These are phyloP conservation scores for Liodrosophila aerea DNA, from an alignment of 2,888 invertebrate species.

Conservation along the genomic window DNA sequence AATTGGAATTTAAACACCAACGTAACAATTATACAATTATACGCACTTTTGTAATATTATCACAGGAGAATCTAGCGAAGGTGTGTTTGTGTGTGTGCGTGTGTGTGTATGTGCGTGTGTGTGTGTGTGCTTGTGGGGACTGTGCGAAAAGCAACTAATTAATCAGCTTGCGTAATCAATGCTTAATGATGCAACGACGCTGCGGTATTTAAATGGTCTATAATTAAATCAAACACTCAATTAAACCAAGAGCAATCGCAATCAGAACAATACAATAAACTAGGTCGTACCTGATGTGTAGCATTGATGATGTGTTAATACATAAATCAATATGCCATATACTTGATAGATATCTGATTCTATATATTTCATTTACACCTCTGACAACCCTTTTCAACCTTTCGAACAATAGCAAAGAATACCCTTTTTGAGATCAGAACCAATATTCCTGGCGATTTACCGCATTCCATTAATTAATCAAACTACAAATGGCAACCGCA, in stretches of 20 bases:
- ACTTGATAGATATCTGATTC: neutral
- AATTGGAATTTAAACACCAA: slow-evolving; percentile 4
- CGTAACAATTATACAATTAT: slow-evolving; percentile 56
- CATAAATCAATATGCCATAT: slow-evolving; percentile 5
- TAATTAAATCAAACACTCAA: slow-evolving; percentile 75
- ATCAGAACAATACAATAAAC: slow-evolving; percentile 21
- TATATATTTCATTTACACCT: neutral
- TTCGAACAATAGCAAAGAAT: neutral
- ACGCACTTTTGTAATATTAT: slow-evolving; percentile 48
- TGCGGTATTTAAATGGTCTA: slow-evolving; percentile 57
- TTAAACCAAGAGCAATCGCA: slow-evolving; percentile 44
- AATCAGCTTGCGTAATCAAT: slow-evolving; percentile 65
- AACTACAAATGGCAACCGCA: slow-evolving; percentile 40
- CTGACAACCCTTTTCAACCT: neutral
- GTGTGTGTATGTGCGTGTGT: slow-evolving; percentile 9
- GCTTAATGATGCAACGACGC: slow-evolving; percentile 64
- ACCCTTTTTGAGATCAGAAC: slow-evolving; percentile 1
- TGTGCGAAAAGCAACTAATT: slow-evolving; percentile 53
- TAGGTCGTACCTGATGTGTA: slow-evolving; percentile 21
- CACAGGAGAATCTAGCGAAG: slow-evolving; percentile 16
- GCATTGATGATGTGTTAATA: slow-evolving; percentile 39
- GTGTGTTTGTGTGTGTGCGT: slow-evolving; percentile 4
- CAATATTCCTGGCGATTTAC: neutral
- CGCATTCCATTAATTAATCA: slow-evolving; percentile 58
- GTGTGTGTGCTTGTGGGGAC: too few relatives aligned